Evolutionary conservation across 2,888 invertebrate genomes (phyloP).

Genomic region (Carpatolechia fugitivella): DNA sequence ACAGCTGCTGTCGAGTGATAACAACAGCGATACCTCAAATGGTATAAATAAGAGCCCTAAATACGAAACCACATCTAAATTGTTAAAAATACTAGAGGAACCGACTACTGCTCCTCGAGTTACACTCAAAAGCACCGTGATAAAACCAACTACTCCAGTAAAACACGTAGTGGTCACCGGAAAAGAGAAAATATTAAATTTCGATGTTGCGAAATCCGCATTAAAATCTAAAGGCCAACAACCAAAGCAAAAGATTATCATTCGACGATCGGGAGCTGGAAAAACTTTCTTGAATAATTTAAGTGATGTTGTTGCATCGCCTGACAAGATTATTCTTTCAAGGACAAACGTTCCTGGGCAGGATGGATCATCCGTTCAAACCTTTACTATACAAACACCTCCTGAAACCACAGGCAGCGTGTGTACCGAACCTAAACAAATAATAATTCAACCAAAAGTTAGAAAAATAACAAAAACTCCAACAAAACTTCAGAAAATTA

Average conservation of each 20-base stretch:
- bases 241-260: constrained; percentile 69
- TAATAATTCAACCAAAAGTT: constrained; percentile 64
- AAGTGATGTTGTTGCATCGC: constrained; percentile 45
- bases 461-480: constrained; percentile 57
- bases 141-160: constrained; percentile 43
- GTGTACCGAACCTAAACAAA: constrained; percentile 53
- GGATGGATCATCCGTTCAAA: constrained; percentile 63
- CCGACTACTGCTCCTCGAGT: constrained; percentile 51
- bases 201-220: constrained; percentile 60
- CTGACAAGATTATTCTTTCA: constrained; percentile 68
- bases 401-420: constrained; percentile 35
- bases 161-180: constrained; percentile 55
- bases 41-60: constrained; percentile 37
- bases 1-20: constrained; percentile 43
- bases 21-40: constrained; percentile 39
- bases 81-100: constrained; percentile 79
- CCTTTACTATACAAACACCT: constrained; percentile 65
- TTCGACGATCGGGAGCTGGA: constrained; percentile 56
- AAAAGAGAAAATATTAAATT: constrained; percentile 71
- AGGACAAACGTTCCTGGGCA: constrained; percentile 43
- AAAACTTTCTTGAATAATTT: constrained; percentile 59
- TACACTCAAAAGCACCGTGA: constrained; percentile 40
- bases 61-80: constrained; percentile 69
- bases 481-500: constrained; percentile 58
- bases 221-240: constrained; percentile 52